These are phyloP conservation scores for Hylaeus volcanicus DNA, from an alignment of 1,140 invertebrate species.

Conservation along the genomic window DNA sequence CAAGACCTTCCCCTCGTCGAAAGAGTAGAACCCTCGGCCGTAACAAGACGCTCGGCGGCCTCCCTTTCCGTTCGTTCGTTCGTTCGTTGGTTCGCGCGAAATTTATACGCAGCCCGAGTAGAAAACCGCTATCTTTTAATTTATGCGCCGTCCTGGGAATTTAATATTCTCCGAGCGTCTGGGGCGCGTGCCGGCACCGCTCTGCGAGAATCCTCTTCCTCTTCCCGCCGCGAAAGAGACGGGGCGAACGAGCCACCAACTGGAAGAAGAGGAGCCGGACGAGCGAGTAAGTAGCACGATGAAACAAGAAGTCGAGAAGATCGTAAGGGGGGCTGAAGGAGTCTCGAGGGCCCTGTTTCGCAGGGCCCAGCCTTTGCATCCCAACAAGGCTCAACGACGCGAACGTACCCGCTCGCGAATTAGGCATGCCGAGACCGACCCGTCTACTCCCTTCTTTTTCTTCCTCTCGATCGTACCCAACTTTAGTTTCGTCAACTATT, in stretches of 20 bases:
- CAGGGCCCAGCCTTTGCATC: constrained; percentile 63
- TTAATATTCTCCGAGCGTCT: constrained; percentile 77
- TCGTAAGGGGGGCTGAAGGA: constrained; percentile 25
- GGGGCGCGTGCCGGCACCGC: constrained; percentile 64
- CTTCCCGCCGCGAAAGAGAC: constrained; percentile 35
- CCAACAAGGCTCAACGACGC: constrained; percentile 66
- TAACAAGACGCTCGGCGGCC: neutral
- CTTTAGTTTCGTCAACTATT: too few species aligned
- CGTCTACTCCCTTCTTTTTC: constrained; percentile 11
- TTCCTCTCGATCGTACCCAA: neutral
- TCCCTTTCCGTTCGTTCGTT: constrained; percentile 20
- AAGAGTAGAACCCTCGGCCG: too few species aligned
- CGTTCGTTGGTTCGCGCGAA: constrained; percentile 50
- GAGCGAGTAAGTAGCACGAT: neutral
- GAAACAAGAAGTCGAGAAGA: neutral
- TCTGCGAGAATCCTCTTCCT: constrained; percentile 53
- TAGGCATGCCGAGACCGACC: constrained; percentile 15
- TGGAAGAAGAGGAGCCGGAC: constrained; percentile 9
- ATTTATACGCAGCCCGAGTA: constrained; percentile 71
- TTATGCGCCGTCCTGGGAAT: constrained; percentile 76
- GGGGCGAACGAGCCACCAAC: neutral
- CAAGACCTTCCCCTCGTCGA: neutral
- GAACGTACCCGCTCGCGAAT: constrained; percentile 37
- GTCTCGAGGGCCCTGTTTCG: constrained; percentile 64
- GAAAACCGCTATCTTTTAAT: constrained; percentile 78